phyloP scores from a whole-genome alignment of 2,888 invertebrate genomes.

The Drosophila quinaria region DNA sequence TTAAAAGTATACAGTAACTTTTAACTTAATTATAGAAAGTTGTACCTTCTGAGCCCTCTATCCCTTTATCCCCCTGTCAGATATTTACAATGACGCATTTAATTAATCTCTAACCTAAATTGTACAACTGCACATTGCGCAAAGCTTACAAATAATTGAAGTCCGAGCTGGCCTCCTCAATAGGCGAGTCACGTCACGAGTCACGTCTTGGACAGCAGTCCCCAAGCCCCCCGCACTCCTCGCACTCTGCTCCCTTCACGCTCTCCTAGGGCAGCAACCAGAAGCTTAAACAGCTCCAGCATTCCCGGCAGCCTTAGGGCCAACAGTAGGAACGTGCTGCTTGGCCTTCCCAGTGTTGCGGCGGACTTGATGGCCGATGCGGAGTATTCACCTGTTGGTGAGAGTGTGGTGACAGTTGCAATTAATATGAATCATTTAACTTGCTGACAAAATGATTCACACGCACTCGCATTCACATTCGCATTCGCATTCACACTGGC shows the following conservation, averaged over 20 bases:
- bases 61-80: constrained; percentile 4
- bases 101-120: constrained; percentile 81
- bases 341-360: constrained; percentile 50
- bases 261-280: constrained; percentile 24
- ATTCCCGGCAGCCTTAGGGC: constrained; percentile 59
- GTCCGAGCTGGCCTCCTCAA: constrained; percentile 64
- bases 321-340: constrained; percentile 64
- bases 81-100: constrained; percentile 75
- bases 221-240: constrained; percentile 26
- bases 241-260: constrained; percentile 7
- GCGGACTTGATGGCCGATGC: constrained; percentile 86
- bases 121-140: constrained; percentile 77
- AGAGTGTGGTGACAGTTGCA: constrained; percentile 65
- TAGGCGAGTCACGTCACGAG: constrained; percentile 77
- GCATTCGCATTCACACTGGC: constrained; percentile 19
- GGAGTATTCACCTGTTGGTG: constrained; percentile 85
- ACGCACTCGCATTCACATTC: constrained; percentile 45
- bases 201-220: constrained; percentile 76
- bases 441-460: constrained; percentile 65
- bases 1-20: constrained; percentile 38
- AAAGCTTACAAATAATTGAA: constrained; percentile 80
- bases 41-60: constrained; percentile 35
- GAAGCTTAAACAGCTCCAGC: constrained; percentile 28
- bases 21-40: constrained; percentile 74
- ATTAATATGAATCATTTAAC: constrained; percentile 80